A percentile compares a stretch with the other conserved stretches of the same genome.
phyloP scores from a whole-genome alignment of 2,113 vertebrate genomes.

The Corythornis vintsioides region DNA sequence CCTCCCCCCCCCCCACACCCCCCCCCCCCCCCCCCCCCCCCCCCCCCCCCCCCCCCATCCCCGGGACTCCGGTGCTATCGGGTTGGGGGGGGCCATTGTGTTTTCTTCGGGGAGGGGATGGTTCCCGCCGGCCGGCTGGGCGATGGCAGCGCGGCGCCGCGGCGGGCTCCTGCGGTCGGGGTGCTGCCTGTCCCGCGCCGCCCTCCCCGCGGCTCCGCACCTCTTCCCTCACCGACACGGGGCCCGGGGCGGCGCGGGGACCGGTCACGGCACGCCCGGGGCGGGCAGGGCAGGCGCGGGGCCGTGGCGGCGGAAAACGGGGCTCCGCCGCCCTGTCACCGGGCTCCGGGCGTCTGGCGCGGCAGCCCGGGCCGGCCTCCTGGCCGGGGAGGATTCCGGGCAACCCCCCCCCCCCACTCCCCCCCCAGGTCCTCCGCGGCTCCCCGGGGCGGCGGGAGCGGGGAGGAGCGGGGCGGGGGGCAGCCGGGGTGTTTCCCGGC shows the following conservation, averaged over 20 bases:
- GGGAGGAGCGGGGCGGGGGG: neutral
- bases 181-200: neutral
- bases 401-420: neutral
- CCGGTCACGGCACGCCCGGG: neutral
- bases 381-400: neutral
- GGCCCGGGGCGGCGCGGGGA: neutral
- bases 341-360: neutral
- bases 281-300: neutral
- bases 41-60: too few relatives aligned
- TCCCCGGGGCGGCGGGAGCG: neutral
- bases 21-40: too few relatives aligned
- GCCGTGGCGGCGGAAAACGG: neutral
- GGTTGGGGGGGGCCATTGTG: slow-evolving; percentile 58
- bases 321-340: neutral
- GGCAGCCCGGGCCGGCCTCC: neutral
- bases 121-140: neutral
- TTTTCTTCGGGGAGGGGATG: neutral
- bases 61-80: neutral
- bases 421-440: neutral
- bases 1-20: too few relatives aligned
- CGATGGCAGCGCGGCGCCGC: neutral
- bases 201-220: neutral
- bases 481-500: neutral
- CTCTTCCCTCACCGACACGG: neutral
- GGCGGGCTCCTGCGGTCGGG: neutral